Conservation (phyloP, 2,888 invertebrate genomes). For the Osedax frankpressi region DNA sequence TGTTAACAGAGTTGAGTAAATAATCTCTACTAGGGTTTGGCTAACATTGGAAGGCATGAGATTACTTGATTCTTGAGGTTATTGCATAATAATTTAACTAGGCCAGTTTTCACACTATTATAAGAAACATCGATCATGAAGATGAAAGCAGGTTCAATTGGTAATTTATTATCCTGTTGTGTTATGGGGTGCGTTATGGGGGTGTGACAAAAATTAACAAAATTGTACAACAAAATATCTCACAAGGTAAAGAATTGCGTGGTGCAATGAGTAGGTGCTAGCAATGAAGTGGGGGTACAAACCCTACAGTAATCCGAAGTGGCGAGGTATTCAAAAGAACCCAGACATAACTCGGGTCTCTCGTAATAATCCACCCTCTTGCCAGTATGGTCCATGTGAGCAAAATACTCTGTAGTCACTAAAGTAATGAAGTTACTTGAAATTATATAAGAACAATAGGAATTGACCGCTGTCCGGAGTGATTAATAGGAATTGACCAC, state of each 20-base stretch:
- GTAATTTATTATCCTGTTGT: slow-evolving; percentile 69
- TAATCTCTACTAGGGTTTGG: too few relatives aligned
- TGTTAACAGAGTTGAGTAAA: too few relatives aligned
- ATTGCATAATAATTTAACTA: slow-evolving; percentile 73
- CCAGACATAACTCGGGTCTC: slow-evolving; percentile 80
- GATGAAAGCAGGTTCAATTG: slow-evolving; percentile 84
- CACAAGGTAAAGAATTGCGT: not conserved
- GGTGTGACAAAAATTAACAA: too few relatives aligned
- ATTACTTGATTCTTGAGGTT: slow-evolving; percentile 69
- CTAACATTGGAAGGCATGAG: slow-evolving; percentile 56
- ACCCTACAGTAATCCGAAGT: slow-evolving; percentile 94
- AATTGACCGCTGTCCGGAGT: too few relatives aligned
- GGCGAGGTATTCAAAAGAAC: slow-evolving; percentile 88
- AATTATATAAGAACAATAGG: too few relatives aligned
- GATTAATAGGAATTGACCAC: too few relatives aligned
- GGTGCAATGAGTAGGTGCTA: too few relatives aligned
- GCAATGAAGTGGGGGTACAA: slow-evolving; percentile 32
- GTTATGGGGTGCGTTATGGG: not conserved
- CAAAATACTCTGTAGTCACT: slow-evolving; percentile 70
- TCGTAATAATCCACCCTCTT: slow-evolving; percentile 71
- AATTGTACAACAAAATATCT: not conserved
- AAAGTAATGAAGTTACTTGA: slow-evolving; percentile 23
- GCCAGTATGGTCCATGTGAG: slow-evolving; percentile 81
- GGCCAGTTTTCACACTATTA: slow-evolving; percentile 80
- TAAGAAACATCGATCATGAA: slow-evolving; percentile 96